phyloP scores from a whole-genome alignment of 23 tunicate species.

The Styela plicata region DNA sequence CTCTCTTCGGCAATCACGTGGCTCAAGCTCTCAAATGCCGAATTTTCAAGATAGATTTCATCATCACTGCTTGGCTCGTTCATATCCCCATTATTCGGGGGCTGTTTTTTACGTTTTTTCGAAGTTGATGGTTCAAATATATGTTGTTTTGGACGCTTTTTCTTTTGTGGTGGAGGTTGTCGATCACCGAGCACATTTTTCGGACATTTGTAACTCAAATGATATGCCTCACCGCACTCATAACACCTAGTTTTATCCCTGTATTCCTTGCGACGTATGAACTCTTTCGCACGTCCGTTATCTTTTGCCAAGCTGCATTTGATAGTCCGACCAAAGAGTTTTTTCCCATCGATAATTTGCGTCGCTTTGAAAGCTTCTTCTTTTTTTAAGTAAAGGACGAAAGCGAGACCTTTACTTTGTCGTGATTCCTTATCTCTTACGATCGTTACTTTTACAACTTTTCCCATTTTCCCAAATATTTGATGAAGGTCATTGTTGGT shows the following conservation, averaged over 20 bases:
- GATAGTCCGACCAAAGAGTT: conserved; percentile 51
- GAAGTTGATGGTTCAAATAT: background rate
- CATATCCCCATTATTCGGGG: background rate
- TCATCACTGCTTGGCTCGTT: conserved; percentile 34
- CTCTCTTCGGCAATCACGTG: conserved; percentile 55
- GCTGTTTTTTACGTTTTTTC: background rate
- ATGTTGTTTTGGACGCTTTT: conserved; percentile 17
- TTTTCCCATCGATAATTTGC: conserved; percentile 52
- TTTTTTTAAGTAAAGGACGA: conserved; percentile 51
- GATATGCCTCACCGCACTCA: conserved; percentile 80
- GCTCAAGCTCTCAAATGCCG: conserved; percentile 63
- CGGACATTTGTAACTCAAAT: conserved; percentile 83
- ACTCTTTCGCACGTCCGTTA: conserved; percentile 81
- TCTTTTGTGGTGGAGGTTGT: conserved; percentile 69
- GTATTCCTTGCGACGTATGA: conserved; percentile 77
- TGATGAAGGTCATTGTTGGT: conserved; percentile 81
- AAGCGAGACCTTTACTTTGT: conserved; percentile 80
- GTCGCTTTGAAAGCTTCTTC: conserved; percentile 83
- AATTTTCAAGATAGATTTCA: conserved; percentile 35
- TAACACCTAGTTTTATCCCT: conserved; percentile 73
- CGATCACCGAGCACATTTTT: conserved; percentile 69
- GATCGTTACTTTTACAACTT: conserved; percentile 69
- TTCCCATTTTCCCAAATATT: conserved; percentile 55
- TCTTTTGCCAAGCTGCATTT: conserved; percentile 87
- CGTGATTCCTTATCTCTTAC: conserved; percentile 49